A percentile compares a stretch with the other conserved stretches of the same genome.
These are phyloP conservation scores for Nemotelus pantherinus DNA, from an alignment of 2,888 invertebrate species.

Conservation along the genomic window DNA sequence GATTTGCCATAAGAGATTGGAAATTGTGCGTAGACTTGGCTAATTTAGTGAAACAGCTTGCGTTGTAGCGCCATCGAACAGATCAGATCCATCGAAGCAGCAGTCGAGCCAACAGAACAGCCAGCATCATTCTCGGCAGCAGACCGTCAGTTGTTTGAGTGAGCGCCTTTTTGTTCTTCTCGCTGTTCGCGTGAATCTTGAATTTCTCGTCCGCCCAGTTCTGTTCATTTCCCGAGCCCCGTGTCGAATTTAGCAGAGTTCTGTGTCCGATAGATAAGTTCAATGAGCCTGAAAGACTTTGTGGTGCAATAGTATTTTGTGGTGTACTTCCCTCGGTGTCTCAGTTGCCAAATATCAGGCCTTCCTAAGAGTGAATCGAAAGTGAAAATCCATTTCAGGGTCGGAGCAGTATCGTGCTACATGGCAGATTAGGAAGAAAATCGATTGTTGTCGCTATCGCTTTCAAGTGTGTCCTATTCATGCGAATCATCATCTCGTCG, in stretches of 20 bases:
- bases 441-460: neutral
- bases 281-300: too few species aligned
- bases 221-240: neutral
- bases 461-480: neutral
- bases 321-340: too few species aligned
- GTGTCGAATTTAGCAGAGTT: too few species aligned
- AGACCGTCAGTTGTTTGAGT: neutral
- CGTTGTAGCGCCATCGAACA: neutral
- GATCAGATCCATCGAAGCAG: too few species aligned
- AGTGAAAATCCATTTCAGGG: too few species aligned
- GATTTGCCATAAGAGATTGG: neutral
- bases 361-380: too few species aligned
- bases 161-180: conserved; percentile 2
- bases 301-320: too few species aligned
- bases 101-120: too few species aligned
- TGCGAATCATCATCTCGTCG: neutral
- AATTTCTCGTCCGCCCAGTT: conserved; percentile 5
- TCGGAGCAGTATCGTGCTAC: too few species aligned
- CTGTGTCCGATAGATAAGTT: too few species aligned
- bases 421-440: too few species aligned
- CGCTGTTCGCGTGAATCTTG: neutral
- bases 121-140: neutral
- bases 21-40: conserved; percentile 7
- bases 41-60: neutral
- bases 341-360: too few species aligned